Conservation (phyloP, 2,888 invertebrate genomes). For the Pachycephus smyrnensis region DNA sequence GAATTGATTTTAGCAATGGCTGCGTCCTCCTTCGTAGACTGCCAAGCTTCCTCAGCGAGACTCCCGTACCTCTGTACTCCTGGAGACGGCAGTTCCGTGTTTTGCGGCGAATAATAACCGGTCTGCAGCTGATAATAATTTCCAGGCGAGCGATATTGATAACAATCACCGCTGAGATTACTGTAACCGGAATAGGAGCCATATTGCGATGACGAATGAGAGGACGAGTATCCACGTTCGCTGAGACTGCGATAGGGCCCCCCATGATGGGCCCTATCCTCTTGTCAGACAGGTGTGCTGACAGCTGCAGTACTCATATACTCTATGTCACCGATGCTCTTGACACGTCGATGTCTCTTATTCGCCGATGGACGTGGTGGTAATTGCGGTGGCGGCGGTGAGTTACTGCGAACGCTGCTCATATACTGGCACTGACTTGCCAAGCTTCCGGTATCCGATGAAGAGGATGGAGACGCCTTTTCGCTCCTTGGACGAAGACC, state of each 20-base stretch:
- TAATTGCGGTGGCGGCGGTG: conserved; percentile 71
- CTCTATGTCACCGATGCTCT: conserved; percentile 82
- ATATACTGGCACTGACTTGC: conserved; percentile 72
- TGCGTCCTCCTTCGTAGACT: conserved; percentile 48
- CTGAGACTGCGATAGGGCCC: conserved; percentile 64
- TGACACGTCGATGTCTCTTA: conserved; percentile 75
- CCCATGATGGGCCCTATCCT: conserved; percentile 62
- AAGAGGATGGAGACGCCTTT: conserved; percentile 76
- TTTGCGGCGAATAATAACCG: conserved; percentile 63
- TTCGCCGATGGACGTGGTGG: conserved; percentile 54
- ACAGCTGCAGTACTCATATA: conserved; percentile 61
- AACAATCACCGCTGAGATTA: conserved; percentile 53
- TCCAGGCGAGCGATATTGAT: conserved; percentile 50
- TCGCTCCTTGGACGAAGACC: conserved; percentile 75
- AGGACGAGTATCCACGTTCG: conserved; percentile 63
- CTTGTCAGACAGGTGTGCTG: conserved; percentile 64
- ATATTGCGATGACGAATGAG: conserved; percentile 57
- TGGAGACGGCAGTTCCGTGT: conserved; percentile 54
- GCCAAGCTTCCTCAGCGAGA: conserved; percentile 61
- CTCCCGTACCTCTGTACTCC: conserved; percentile 62
- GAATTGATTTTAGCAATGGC: conserved; percentile 34
- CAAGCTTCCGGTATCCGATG: conserved; percentile 72
- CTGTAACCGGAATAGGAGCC: conserved; percentile 62
- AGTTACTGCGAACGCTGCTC: conserved; percentile 69
- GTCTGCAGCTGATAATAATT: conserved; percentile 58